phyloP scores from a whole-genome alignment of 2,888 invertebrate genomes.

The Athalia cordata region DNA sequence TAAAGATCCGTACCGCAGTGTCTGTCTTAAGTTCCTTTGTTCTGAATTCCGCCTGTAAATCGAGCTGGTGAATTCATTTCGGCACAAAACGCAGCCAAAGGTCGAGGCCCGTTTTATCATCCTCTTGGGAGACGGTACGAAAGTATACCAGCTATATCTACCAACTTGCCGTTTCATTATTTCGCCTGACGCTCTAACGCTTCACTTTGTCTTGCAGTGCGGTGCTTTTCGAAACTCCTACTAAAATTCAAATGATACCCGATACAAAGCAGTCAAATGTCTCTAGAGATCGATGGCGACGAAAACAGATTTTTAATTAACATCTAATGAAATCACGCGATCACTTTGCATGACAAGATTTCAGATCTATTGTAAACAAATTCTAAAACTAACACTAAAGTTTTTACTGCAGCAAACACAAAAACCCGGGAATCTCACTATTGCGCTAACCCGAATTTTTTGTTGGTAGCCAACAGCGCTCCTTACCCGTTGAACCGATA shows the following conservation, averaged over 20 bases:
- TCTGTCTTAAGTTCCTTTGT: constrained; percentile 34
- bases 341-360: no score
- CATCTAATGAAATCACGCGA: no score
- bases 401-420: not conserved
- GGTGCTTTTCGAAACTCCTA: not conserved
- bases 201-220: constrained; percentile 14
- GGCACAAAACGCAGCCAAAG: constrained; percentile 35
- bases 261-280: not conserved
- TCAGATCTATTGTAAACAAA: no score
- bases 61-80: constrained; percentile 29
- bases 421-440: no score
- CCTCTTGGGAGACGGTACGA: constrained; percentile 32
- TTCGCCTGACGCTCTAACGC: constrained; percentile 37
- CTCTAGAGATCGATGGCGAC: not conserved
- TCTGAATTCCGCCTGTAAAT: constrained; percentile 35
- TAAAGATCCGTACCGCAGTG: constrained; percentile 21
- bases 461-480: not conserved
- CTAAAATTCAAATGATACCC: constrained; percentile 32
- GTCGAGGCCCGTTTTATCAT: constrained; percentile 36
- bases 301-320: not conserved
- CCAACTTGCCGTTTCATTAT: constrained; percentile 38
- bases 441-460: not conserved
- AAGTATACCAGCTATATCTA: no score
- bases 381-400: not conserved
- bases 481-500: not conserved